These are phyloP conservation scores for Dinocampus coccinellae DNA, from an alignment of 2,888 invertebrate genomes.

Conservation along the genomic window DNA sequence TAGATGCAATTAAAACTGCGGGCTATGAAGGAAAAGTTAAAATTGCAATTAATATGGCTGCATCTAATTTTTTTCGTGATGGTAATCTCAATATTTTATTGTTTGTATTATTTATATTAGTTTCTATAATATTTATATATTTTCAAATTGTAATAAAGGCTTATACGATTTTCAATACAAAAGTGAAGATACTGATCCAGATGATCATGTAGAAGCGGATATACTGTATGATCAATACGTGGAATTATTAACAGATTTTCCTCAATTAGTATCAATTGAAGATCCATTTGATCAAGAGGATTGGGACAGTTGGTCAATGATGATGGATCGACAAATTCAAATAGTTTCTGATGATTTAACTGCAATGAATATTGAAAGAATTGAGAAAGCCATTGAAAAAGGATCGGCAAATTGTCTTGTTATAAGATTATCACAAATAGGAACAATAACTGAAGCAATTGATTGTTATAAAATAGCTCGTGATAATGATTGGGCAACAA, in stretches of 20 bases:
- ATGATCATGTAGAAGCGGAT: slow-evolving; percentile 57
- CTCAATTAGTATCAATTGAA: slow-evolving; percentile 59
- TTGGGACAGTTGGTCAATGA: slow-evolving; percentile 60
- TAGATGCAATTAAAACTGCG: slow-evolving; percentile 56
- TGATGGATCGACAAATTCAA: slow-evolving; percentile 55
- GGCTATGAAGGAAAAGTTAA: slow-evolving; percentile 60
- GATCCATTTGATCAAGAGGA: slow-evolving; percentile 64
- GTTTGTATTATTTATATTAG: neutral
- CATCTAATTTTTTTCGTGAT: slow-evolving; percentile 59
- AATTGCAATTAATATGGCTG: slow-evolving; percentile 58
- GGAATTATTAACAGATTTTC: slow-evolving; percentile 54
- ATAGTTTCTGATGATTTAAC: slow-evolving; percentile 60
- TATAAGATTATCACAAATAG: slow-evolving; percentile 57
- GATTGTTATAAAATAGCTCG: slow-evolving; percentile 57
- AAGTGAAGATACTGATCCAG: slow-evolving; percentile 60
- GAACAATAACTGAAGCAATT: slow-evolving; percentile 61
- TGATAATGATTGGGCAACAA: slow-evolving; percentile 55
- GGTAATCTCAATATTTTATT: slow-evolving; percentile 44
- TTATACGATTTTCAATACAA: slow-evolving; percentile 61
- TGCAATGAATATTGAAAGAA: slow-evolving; percentile 57
- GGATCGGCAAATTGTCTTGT: slow-evolving; percentile 57
- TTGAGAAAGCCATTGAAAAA: slow-evolving; percentile 59
- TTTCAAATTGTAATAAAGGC: neutral
- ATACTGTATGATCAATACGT: slow-evolving; percentile 56
- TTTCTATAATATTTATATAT: neutral